Conservation (phyloP, 2,113 vertebrate species). For the Xenopus laevis region DNA sequence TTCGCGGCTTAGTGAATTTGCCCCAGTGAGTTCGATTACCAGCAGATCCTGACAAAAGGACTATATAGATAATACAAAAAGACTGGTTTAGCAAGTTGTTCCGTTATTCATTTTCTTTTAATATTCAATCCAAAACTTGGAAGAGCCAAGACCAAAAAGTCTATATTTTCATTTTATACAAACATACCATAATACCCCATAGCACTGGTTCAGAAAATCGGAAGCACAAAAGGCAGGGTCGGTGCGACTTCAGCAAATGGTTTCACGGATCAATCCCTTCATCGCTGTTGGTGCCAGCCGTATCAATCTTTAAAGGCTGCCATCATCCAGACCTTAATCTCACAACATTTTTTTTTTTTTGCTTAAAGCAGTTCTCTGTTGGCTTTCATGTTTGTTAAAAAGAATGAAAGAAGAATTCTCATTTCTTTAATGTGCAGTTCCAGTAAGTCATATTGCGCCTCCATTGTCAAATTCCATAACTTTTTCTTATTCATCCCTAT, state of each 20-base stretch:
- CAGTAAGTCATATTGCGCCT: slow-evolving; percentile 2
- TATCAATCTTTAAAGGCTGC: slow-evolving; percentile 33
- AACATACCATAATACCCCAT: slow-evolving; percentile 13
- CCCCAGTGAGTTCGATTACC: no score
- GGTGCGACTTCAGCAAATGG: slow-evolving; percentile 22
- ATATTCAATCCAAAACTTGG: no score
- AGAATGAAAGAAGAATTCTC: slow-evolving; percentile 15
- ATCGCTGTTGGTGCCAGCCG: slow-evolving; percentile 23
- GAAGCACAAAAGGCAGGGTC: slow-evolving; percentile 20
- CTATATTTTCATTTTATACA: not conserved
- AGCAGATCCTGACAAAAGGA: no score
- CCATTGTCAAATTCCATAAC: not conserved
- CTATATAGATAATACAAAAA: no score
- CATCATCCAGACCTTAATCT: slow-evolving; percentile 37
- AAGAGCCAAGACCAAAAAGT: no score
- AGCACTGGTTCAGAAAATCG: slow-evolving; percentile 14
- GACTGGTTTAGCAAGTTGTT: no score
- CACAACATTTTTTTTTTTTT: slow-evolving; percentile 33
- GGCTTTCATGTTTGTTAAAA: slow-evolving; percentile 32
- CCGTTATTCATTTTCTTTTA: no score
- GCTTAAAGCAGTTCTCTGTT: slow-evolving; percentile 34
- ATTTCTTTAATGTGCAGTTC: slow-evolving; percentile 16
- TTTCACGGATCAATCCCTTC: slow-evolving; percentile 30
- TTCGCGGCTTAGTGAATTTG: no score
- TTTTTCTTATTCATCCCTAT: slow-evolving; percentile 1